Base-by-base conservation (phyloP, 2,797 vertebrate genomes). In the Dryobates pubescens region DNA sequence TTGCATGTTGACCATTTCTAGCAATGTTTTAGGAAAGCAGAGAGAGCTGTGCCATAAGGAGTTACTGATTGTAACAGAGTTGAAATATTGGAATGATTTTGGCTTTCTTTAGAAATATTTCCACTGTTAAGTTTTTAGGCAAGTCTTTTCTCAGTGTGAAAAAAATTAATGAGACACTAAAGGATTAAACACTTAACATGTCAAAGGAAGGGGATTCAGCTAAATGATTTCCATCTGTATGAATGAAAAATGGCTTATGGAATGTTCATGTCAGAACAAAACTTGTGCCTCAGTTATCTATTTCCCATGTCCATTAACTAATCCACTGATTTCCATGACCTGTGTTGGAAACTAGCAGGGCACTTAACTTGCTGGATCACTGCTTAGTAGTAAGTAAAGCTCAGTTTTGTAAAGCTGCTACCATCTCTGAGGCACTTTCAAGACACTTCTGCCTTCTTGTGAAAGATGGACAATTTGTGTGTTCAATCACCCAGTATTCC, bases 51-150 rank as follows among this genome's bases (percentile, higher is more conserved):
- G 65, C 36, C 62, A n/a, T 41, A 58, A 88, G 72, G 74, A 86
- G 51, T 87, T 88, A 23, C 10, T 61, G 45, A 71, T 77, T 7
- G 3, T 45, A 49, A 61, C 15, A 49, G 73, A 69, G 75, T 6
- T 41, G 27, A 90, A 80, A 57, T 63, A 53, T 11, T 88, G 43
- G 59, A 63, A 73, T 67, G 61, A 36, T n/a, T 72, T 93, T 34
- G 32, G 3, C 53, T 92, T 90, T 79, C 47, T 94, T 89, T 74
- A 58, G 51, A 56, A 77, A 45, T 75, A 84, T 87, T 92, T 65
- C 43, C 30, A 24, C 36, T 65, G 24, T 47, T 47, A 68, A 62
- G 43, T 79, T 94, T 90, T 87, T 72, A 91, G 63, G 7, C 38
- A 82, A 72, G 82, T 51, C 5, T 91, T 90, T 91, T 86, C 30